phyloP scores from a whole-genome alignment of 2,888 invertebrate species.

The Microctonus hyperodae region DNA sequence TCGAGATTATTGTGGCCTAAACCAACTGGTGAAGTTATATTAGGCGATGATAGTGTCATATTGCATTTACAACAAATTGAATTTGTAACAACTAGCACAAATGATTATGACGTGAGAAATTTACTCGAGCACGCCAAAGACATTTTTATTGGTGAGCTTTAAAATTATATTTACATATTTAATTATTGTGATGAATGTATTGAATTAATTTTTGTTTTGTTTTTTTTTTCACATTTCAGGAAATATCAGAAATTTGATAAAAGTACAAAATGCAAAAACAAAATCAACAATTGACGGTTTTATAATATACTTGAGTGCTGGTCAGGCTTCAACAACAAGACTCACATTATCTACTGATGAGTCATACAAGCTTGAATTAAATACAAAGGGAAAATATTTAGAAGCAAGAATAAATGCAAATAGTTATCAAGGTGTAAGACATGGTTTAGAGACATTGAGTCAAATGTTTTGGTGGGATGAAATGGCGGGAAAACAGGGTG shows the following conservation, averaged over 20 bases:
- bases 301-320: slow-evolving; percentile 53
- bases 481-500: slow-evolving; percentile 66
- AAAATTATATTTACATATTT: not conserved
- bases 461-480: slow-evolving; percentile 84
- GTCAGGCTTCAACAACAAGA: slow-evolving; percentile 66
- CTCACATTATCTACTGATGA: slow-evolving; percentile 76
- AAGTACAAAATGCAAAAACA: slow-evolving; percentile 51
- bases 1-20: slow-evolving; percentile 79
- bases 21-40: slow-evolving; percentile 75
- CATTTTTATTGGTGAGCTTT: slow-evolving; percentile 56
- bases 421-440: slow-evolving; percentile 74
- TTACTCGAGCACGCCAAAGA: slow-evolving; percentile 59
- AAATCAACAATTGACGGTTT: slow-evolving; percentile 53
- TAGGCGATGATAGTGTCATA: slow-evolving; percentile 72
- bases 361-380: slow-evolving; percentile 73
- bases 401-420: slow-evolving; percentile 71
- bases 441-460: slow-evolving; percentile 73
- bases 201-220: no score
- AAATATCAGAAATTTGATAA: slow-evolving; percentile 53
- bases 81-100: slow-evolving; percentile 53
- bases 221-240: slow-evolving; percentile 40
- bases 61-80: slow-evolving; percentile 67
- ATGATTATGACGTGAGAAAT: slow-evolving; percentile 52
- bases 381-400: slow-evolving; percentile 65
- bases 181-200: no score